Evolutionary conservation across 2,888 invertebrate genomes (phyloP), one percentile per base, ranked within the genome.

Genomic region (Pharmacophagus antenor): DNA sequence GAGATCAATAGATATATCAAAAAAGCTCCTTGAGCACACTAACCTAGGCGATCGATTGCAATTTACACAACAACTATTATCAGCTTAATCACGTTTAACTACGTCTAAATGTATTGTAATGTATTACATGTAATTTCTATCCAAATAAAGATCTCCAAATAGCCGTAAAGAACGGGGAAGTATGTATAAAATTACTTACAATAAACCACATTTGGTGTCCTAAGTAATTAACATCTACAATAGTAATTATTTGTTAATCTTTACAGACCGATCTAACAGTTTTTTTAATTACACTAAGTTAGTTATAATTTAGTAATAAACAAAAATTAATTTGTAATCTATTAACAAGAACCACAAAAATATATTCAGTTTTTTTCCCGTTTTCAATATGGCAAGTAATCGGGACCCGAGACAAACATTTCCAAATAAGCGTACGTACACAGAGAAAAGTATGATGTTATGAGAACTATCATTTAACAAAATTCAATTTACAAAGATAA

Each of bases 1-100:
- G 86, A 87, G 87, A 87, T 87, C 87, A 85, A 79, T 78, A 73
- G 50, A 55, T 72, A 74, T 74, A 69, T 68, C 65, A 73, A 73
- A 76, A 74, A 63, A 62, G 82, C 82, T 83, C 84, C 78, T 71
- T 68, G 84, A 82, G 84, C 82, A 62, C 62, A 70, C 62, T 65
- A 66, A 64, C 64, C 67, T 71, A 74, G 48, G 53, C 63, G 62
- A 66, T 62, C 67, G 69, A 67, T 67, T 70, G 75, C 71, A 78
- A 73, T 75, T 79, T 76, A 71, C 68, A 68, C 68, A 68, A 68
- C 66, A 69, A 3, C 22, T 47, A 73, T 73, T 69, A 61, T 64
- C 49, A 59, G 27, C 46, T 69, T 69, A 72, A 67, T 64, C 68
- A 69, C 69, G 65, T 74, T 68, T 70, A 31, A 31, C 23, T 21